Evolutionary conservation across 1,140 invertebrate species (phyloP).

Genomic region (Helicoverpa zea): DNA sequence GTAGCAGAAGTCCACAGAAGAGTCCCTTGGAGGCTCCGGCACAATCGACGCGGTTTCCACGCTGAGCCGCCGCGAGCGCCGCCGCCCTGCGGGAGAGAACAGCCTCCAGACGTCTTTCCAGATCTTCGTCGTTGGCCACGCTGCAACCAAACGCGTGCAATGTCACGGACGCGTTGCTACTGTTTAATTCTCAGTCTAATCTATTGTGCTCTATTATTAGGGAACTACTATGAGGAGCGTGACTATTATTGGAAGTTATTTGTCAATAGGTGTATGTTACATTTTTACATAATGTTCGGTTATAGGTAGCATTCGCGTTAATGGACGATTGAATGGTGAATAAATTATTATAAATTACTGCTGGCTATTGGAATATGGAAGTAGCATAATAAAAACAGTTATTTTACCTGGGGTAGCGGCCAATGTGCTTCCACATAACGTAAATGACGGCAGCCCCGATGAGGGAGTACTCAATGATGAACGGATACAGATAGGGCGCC

Average conservation of each 20-base stretch:
- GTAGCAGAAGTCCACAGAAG: conserved; percentile 96
- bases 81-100: conserved; percentile 94
- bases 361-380: conserved; percentile 8
- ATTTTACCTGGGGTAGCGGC: conserved; percentile 91
- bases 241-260: conserved; percentile 20
- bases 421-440: conserved; percentile 99
- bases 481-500: conserved; percentile 97
- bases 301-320: neutral
- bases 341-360: conserved; percentile 6
- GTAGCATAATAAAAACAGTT: conserved; percentile 27
- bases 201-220: conserved; percentile 26
- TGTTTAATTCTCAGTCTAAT: conserved; percentile 9
- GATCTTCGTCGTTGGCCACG: conserved; percentile 93
- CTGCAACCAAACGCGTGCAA: conserved; percentile 85
- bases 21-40: conserved; percentile 97
- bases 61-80: conserved; percentile 92
- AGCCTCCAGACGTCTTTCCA: conserved; percentile 94
- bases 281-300: neutral
- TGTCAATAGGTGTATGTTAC: too few relatives aligned
- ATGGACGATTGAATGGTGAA: neutral
- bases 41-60: conserved; percentile 95
- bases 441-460: conserved; percentile 99
- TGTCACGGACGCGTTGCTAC: conserved; percentile 63
- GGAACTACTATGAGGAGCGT: conserved; percentile 5
- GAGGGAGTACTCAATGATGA: conserved; percentile 98